Evolutionary conservation across 2,113 vertebrate species (phyloP), one percentile per base, ranked within the genome.

Genomic region (Barbus barbus): DNA sequence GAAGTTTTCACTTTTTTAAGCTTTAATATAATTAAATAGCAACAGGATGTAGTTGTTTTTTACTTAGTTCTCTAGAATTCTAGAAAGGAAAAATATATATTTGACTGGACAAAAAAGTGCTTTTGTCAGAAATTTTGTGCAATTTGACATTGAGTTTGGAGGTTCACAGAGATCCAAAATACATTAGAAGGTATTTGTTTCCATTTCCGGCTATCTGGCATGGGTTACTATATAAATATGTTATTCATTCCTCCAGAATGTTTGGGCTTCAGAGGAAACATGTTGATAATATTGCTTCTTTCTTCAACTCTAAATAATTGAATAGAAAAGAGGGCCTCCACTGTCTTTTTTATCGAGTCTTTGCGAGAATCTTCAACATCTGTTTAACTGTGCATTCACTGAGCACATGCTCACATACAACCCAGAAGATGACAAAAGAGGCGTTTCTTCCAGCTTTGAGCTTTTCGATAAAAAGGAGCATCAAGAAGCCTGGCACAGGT

Each of bases 291-390:
- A 74, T 74, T 61, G 83, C 88, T 89, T 92, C 89, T 90, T 92
- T 93, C 89, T 92, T 92, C 89, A 88, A 91, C 89, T 92, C 89
- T 94, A 93, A 95, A 94, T 94, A 94, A 94, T 95, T 94, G 89
- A 94, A 92, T 86, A 94, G 89, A 91, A 86, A 91, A 76, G 81
- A 90, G 90, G 90, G 90, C 91, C 92, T 94, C 93, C 84, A 86
- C 88, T 90, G 92, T 91, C 87, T 51, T 92, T 93, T 86, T 90
- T 91, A 90, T 92, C 90, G 88, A 92, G 90, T 92, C 93, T 93
- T 91, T 88, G 90, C 58, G 82, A 91, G 88, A 92, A 92, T 90
- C 82, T 83, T 86, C 86, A 87, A 82, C 86, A 79, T 81, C 36
- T 14, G 48, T 89, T 86, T 87, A 85, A 84, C 75, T 78, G 1